Evolutionary conservation across 2,888 invertebrate species (phyloP).

Genomic region (Amblyjoppa proteus): DNA sequence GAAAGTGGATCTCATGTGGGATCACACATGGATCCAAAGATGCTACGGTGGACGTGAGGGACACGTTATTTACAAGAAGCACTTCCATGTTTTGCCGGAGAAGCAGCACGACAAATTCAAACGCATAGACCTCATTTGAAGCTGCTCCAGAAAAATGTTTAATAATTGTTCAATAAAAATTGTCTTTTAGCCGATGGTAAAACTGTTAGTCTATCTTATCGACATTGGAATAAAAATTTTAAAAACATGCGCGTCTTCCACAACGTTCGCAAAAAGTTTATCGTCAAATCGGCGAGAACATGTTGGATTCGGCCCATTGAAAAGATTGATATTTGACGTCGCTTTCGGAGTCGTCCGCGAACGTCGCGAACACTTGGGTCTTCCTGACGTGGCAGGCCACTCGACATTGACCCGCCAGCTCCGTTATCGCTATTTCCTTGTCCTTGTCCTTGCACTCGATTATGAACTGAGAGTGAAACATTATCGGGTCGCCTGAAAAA

Average conservation of each 20-base stretch:
- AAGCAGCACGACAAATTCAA: conserved; percentile 93
- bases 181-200: conserved; percentile 27
- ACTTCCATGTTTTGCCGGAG: conserved; percentile 93
- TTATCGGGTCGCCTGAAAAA: conserved; percentile 91
- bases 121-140: conserved; percentile 90
- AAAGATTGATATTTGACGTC: conserved; percentile 81
- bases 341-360: conserved; percentile 73
- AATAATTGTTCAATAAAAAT: no score
- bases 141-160: conserved; percentile 43
- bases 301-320: conserved; percentile 80
- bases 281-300: conserved; percentile 57
- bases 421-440: conserved; percentile 80
- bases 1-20: conserved; percentile 91
- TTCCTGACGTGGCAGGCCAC: conserved; percentile 82
- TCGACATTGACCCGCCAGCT: conserved; percentile 79
- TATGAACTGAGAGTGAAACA: conserved; percentile 92
- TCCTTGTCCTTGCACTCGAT: conserved; percentile 88
- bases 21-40: conserved; percentile 90
- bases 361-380: conserved; percentile 79
- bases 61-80: conserved; percentile 92
- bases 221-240: background rate
- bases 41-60: conserved; percentile 88
- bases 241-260: background rate
- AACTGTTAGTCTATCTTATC: background rate
- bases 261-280: conserved; percentile 8